These are phyloP conservation scores for Polypterus bichir DNA, from an alignment of 2,113 vertebrate species.

Conservation along the genomic window DNA sequence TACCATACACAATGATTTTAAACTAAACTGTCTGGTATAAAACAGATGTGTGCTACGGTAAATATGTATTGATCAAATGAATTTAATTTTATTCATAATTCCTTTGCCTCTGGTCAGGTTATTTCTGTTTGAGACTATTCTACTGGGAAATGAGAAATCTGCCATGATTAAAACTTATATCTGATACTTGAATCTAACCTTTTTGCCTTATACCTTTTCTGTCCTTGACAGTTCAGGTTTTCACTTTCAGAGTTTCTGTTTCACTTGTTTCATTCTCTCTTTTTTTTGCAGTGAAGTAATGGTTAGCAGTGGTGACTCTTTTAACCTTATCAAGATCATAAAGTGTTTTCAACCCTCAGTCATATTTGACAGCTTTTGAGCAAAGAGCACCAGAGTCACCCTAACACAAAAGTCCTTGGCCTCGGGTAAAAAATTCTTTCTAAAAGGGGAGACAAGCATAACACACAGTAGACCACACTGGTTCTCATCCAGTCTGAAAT, in stretches of 20 bases:
- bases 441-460: slow-evolving; percentile 45
- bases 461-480: slow-evolving; percentile 45
- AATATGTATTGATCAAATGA: slow-evolving; percentile 60
- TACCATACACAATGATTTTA: background rate
- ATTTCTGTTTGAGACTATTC: slow-evolving; percentile 43
- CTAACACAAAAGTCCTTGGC: slow-evolving; percentile 68
- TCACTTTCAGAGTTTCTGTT: slow-evolving; percentile 28
- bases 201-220: slow-evolving; percentile 34
- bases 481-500: slow-evolving; percentile 50
- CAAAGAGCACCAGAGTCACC: slow-evolving; percentile 63
- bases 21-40: background rate
- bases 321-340: slow-evolving; percentile 69
- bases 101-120: slow-evolving; percentile 55
- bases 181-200: slow-evolving; percentile 37
- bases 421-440: slow-evolving; percentile 66
- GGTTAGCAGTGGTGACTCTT: slow-evolving; percentile 48
- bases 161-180: slow-evolving; percentile 50
- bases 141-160: slow-evolving; percentile 41
- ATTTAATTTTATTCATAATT: slow-evolving; percentile 56
- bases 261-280: slow-evolving; percentile 20
- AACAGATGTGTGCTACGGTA: slow-evolving; percentile 8
- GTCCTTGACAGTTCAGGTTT: slow-evolving; percentile 25
- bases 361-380: slow-evolving; percentile 72
- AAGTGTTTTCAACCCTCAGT: slow-evolving; percentile 64
- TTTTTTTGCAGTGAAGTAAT: slow-evolving; percentile 38